Evolutionary conservation across 2,113 vertebrate species (phyloP), one percentile per base, ranked within the genome.

Genomic region (Labrus mixtus): DNA sequence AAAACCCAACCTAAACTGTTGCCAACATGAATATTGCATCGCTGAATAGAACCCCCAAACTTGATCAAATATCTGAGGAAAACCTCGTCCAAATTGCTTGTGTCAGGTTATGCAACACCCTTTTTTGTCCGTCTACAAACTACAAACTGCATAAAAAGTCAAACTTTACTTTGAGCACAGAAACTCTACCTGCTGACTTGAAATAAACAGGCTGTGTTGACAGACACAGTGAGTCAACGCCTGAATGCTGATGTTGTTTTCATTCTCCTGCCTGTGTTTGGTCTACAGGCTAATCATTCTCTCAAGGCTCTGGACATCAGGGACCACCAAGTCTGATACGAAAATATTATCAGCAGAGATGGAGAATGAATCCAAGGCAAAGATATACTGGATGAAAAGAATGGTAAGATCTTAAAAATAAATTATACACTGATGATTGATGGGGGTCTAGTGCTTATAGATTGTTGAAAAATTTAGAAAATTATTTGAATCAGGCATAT

Each of bases 251-350:
- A 56, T 77, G 57, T 33, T 81, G 84, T 83, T 87, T 82, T 76
- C 46, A 19, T 68, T 68, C 29, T 25, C 25, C 56, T 13, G 67
- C 29, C 53, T 17, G 33, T 86, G 91, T 93, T 92, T 92, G 73
- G 87, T 76, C 87, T 90, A 67, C 73, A 17, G 45, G 51, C 68
- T 74, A 76, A 90, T 87, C 81, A 3, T 68, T 76, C 68, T 81
- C 61, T 86, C 82, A 87, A 77, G 62, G 86, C 53, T 76, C n/a
- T 45, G 77, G 67, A 25, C 54, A 63, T 77, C 61, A 50, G 39
- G 25, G 68, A 41, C 51, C 57, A 57, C 72, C 68, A 53, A 39
- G 57, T 65, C 43, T 22, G 66, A 71, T 45, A 50, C 43, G 39
- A 50, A 68, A 78, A 23, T 56, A 61, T 48, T 20, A 71, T 75